Conservation (phyloP, 2,888 invertebrate species). For the Acleris emargana region DNA sequence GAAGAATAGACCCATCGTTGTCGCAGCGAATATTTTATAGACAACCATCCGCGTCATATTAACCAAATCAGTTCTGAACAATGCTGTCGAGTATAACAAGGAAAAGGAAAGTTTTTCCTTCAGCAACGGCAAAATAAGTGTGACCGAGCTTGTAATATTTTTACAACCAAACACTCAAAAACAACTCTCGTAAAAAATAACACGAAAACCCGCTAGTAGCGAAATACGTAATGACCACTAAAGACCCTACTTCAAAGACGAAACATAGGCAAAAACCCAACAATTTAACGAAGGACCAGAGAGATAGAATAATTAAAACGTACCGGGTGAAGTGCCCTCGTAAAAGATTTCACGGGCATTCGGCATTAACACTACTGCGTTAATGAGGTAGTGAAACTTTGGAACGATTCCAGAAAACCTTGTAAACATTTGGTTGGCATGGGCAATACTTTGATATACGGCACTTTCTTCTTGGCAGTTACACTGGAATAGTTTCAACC, state of each 20-base stretch:
- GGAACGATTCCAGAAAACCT: slow-evolving; percentile 70
- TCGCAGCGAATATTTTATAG: slow-evolving; percentile 73
- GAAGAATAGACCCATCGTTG: slow-evolving; percentile 68
- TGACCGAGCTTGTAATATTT: not conserved
- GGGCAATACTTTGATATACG: slow-evolving; percentile 21
- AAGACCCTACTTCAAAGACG: slow-evolving; percentile 50
- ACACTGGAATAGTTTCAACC: slow-evolving; percentile 13
- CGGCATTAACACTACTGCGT: slow-evolving; percentile 70
- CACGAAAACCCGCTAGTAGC: slow-evolving; percentile 18
- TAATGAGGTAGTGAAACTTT: slow-evolving; percentile 77
- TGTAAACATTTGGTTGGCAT: slow-evolving; percentile 57
- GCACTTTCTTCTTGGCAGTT: slow-evolving; percentile 31
- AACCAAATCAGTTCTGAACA: slow-evolving; percentile 5
- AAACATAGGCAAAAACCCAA: slow-evolving; percentile 74
- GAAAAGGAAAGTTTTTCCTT: not conserved
- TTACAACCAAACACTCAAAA: slow-evolving; percentile 5
- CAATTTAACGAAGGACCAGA: slow-evolving; percentile 72
- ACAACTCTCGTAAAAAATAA: slow-evolving; percentile 24
- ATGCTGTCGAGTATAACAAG: not conserved
- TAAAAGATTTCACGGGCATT: slow-evolving; percentile 76
- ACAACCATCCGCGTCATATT: slow-evolving; percentile 43
- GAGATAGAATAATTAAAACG: slow-evolving; percentile 70
- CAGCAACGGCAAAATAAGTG: not conserved
- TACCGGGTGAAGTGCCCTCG: slow-evolving; percentile 61
- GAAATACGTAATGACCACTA: slow-evolving; percentile 36